Evolutionary conservation across 2,113 vertebrate genomes (phyloP), one percentile per base, ranked within the genome.

Genomic region (Aphyosemion australe): DNA sequence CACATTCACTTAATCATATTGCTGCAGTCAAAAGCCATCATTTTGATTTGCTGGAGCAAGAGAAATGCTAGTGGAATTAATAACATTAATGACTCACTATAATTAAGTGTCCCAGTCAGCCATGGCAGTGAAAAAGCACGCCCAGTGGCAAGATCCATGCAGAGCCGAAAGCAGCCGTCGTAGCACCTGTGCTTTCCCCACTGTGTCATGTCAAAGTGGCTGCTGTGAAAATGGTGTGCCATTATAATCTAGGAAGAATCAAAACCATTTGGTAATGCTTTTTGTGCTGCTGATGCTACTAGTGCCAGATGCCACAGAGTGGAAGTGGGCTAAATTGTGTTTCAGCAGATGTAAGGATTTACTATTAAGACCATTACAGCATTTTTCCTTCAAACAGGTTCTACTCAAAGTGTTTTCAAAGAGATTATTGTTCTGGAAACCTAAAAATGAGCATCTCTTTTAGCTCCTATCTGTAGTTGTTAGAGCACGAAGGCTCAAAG

Each of bases 401-500:
- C 66, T 12, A 65, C 26, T 58, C 47, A 32, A 45, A 49, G 53
- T 37, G 13, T 26, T 76, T 41, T 31, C 69, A 39, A 45, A 6
- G 37, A 15, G 0, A 2, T 2, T 18, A 62, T 74, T 16, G 39
- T 50, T 55, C 47, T 32, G 12, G 14, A 8, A 6, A 67, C 76
- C 74, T 52, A 45, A 62, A 72, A 80, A 72, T 54, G 31, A 73
- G 63, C 53, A 52, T 60, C 39, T 53, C 18, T 14, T 31, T 13
- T 45, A 5, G 26, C 71, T 51, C 61, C 49, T 26, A 50, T 50
- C 43, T 64, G 52, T 46, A 54, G 42, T 53, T 41, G 54, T 65
- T 42, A 43, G 45, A 66, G 9, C 60, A 75, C 57, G 66, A 64
- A 62, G 43, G 19, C 66, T 70, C 57, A 50, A 74, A 64, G 60